Evolutionary conservation across 1,140 invertebrate species (phyloP).

Genomic region (Lethocerus indicus): DNA sequence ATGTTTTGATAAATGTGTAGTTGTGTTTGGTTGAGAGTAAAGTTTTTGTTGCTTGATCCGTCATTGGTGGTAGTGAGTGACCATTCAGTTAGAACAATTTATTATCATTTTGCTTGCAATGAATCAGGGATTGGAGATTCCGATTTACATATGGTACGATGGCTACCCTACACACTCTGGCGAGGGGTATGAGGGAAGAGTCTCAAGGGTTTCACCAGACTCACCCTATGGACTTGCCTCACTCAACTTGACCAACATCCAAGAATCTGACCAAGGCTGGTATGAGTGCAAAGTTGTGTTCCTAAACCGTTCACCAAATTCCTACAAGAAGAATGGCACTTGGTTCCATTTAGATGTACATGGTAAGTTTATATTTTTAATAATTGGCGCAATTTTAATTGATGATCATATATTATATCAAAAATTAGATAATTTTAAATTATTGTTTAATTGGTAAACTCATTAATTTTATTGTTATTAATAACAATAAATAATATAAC

Average conservation of each 20-base stretch:
- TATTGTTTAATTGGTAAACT: too few species aligned
- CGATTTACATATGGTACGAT: slow-evolving; percentile 95
- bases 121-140: slow-evolving; percentile 77
- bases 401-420: too few species aligned
- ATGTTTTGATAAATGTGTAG: too few species aligned
- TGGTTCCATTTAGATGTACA: slow-evolving; percentile 95
- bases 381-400: too few species aligned
- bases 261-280: slow-evolving; percentile 87
- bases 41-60: too few species aligned
- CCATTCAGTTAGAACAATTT: too few species aligned
- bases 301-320: slow-evolving; percentile 79
- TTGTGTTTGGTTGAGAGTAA: too few species aligned
- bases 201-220: slow-evolving; percentile 69
- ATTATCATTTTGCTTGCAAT: too few species aligned
- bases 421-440: too few species aligned
- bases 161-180: slow-evolving; percentile 88
- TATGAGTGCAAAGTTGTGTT: slow-evolving; percentile 94
- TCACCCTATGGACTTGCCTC: slow-evolving; percentile 77
- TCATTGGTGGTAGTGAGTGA: too few species aligned
- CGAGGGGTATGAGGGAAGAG: slow-evolving; percentile 78
- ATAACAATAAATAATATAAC: not conserved
- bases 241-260: slow-evolving; percentile 84
- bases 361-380: slow-evolving; percentile 29
- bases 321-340: slow-evolving; percentile 80
- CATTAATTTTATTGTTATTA: not conserved